Evolutionary conservation across 2,797 vertebrate species (phyloP).

Genomic region (Macrochelys suwanniensis): DNA sequence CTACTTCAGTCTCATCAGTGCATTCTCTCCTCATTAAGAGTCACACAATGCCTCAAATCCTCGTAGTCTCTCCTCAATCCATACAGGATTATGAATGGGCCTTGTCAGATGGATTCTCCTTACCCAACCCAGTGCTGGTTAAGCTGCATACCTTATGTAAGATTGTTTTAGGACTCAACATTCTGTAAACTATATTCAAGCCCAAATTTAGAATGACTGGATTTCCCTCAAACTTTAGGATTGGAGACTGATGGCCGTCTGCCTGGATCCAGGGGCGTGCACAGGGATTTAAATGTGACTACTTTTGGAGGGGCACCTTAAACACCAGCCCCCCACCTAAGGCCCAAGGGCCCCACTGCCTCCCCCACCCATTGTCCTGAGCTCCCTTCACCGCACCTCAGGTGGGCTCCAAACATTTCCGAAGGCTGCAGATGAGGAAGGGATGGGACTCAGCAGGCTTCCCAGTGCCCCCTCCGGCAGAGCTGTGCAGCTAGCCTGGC

Average conservation of each 20-base stretch:
- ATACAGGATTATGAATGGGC: accelerated
- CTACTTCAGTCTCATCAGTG: accelerated
- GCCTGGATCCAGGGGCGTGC: too few species aligned
- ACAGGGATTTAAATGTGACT: too few species aligned
- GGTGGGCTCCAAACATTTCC: too few species aligned
- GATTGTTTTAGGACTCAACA: neutral
- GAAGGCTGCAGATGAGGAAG: too few species aligned
- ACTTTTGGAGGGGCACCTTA: too few species aligned
- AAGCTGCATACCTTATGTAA: neutral
- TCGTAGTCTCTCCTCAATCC: neutral
- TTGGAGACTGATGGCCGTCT: neutral
- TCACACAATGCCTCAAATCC: accelerated
- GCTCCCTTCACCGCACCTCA: too few species aligned
- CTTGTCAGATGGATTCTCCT: neutral
- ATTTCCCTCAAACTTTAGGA: neutral
- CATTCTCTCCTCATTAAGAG: neutral
- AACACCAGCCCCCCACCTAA: too few species aligned
- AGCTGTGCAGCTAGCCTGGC: too few species aligned
- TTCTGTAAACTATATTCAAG: neutral
- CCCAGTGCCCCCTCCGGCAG: too few species aligned
- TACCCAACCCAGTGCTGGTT: neutral
- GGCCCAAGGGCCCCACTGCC: too few species aligned
- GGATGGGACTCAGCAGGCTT: too few species aligned
- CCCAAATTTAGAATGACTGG: neutral
- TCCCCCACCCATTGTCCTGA: too few species aligned